phyloP scores from a whole-genome alignment of 1,140 invertebrate species.

The Aphaenogaster ashmeadi region DNA sequence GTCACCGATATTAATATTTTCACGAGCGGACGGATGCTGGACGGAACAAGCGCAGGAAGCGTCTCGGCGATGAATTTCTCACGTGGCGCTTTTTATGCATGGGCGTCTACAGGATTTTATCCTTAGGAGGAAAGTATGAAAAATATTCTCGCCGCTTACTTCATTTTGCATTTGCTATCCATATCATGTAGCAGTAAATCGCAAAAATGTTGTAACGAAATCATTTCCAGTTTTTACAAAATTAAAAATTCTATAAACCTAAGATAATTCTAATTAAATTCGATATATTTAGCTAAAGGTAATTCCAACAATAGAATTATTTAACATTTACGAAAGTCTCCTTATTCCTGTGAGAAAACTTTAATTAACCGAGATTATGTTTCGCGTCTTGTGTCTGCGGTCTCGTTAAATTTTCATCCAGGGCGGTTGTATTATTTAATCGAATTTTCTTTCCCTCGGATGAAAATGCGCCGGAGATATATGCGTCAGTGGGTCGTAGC shows the following conservation, averaged over 20 bases:
- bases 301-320: neutral
- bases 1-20: slow-evolving; percentile 48
- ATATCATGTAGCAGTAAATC: neutral
- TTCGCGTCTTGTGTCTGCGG: neutral
- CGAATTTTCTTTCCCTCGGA: slow-evolving; percentile 20
- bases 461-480: neutral
- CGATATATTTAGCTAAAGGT: neutral
- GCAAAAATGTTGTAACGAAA: neutral
- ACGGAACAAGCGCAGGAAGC: neutral
- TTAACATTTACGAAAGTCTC: neutral
- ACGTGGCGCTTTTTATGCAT: slow-evolving; percentile 16
- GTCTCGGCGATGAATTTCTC: slow-evolving; percentile 31
- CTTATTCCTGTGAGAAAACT: neutral
- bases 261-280: slow-evolving; percentile 24
- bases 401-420: slow-evolving; percentile 7
- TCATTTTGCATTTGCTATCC: slow-evolving; percentile 12
- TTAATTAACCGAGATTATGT: neutral
- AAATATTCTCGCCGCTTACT: neutral
- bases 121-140: neutral
- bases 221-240: neutral
- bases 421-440: slow-evolving; percentile 21
- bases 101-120: neutral
- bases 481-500: neutral
- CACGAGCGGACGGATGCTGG: neutral
- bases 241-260: neutral